Percentiles rank a stretch among this genome's conserved stretches.
phyloP scores from a whole-genome alignment of 2,113 vertebrate genomes.

The Vidua macroura region DNA sequence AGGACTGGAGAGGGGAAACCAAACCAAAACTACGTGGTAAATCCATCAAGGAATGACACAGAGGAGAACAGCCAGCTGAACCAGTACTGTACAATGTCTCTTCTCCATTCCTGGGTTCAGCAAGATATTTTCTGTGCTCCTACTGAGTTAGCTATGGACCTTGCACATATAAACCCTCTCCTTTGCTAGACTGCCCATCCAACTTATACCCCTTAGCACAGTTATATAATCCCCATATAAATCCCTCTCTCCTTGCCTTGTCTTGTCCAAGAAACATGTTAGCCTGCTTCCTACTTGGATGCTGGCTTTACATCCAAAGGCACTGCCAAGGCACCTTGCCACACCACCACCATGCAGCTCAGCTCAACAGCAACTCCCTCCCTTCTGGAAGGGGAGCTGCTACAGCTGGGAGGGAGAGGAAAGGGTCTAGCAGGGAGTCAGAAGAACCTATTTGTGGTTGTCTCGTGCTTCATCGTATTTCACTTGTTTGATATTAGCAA shows the following conservation, averaged over 20 bases:
- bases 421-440: background rate
- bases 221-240: background rate
- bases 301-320: background rate
- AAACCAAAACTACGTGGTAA: background rate
- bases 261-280: background rate
- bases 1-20: background rate
- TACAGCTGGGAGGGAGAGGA: background rate
- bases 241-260: background rate
- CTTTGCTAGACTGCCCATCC: background rate
- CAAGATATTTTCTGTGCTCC: background rate
- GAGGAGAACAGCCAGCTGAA: background rate
- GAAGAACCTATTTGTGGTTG: background rate
- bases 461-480: background rate
- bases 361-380: background rate
- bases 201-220: background rate
- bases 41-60: background rate
- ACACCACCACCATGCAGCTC: accelerated
- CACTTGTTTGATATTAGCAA: background rate
- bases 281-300: background rate
- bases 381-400: background rate
- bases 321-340: background rate
- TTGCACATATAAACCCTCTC: background rate
- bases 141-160: background rate
- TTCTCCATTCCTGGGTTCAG: background rate
- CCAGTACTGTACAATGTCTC: background rate